Evolutionary conservation across 2,797 vertebrate genomes (phyloP).

Genomic region (Lutjanus argentimaculatus): DNA sequence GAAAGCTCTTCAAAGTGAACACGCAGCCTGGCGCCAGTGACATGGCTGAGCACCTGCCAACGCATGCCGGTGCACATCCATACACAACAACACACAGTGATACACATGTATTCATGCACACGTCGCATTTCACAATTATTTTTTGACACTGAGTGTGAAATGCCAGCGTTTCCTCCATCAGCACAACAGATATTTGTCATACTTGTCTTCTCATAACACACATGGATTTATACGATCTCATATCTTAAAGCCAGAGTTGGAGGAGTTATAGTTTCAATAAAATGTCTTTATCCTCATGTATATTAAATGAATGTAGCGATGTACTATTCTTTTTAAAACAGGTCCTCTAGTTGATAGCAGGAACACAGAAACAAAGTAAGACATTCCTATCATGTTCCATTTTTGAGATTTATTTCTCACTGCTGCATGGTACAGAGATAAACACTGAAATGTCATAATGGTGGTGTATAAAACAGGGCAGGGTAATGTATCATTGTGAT

Average conservation of each 20-base stretch:
- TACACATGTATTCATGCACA: slow-evolving; percentile 15
- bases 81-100: background rate
- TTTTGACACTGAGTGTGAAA: slow-evolving; percentile 36
- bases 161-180: slow-evolving; percentile 26
- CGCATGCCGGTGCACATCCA: slow-evolving; percentile 12
- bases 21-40: slow-evolving; percentile 64
- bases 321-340: background rate
- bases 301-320: slow-evolving; percentile 1
- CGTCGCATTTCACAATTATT: slow-evolving; percentile 12
- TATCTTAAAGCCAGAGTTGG: background rate
- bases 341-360: background rate
- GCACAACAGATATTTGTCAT: slow-evolving; percentile 41
- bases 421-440: background rate
- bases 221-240: slow-evolving; percentile 16
- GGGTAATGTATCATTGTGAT: no score
- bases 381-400: background rate
- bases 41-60: slow-evolving; percentile 68
- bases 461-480: background rate
- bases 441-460: background rate
- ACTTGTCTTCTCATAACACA: slow-evolving; percentile 2
- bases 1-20: slow-evolving; percentile 80
- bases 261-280: slow-evolving; percentile 23
- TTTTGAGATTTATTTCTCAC: background rate
- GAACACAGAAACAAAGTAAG: background rate
- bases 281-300: slow-evolving; percentile 8